Conservation (phyloP, 2,797 vertebrate species). For the Enteromius anoplus region DNA sequence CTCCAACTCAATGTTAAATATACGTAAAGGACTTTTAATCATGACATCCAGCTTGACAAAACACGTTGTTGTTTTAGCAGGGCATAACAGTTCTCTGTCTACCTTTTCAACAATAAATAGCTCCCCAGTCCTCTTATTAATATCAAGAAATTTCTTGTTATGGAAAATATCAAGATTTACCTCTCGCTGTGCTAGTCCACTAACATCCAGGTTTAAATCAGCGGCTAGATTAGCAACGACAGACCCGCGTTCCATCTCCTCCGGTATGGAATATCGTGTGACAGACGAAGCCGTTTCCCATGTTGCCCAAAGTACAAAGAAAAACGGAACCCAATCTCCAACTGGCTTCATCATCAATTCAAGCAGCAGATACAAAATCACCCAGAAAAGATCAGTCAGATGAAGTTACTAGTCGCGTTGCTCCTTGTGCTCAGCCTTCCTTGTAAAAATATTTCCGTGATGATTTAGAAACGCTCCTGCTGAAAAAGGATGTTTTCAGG, state of each 20-base stretch:
- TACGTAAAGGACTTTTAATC: no score
- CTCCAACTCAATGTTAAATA: no score
- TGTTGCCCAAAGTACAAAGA: conserved; percentile 69
- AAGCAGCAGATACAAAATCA: not conserved
- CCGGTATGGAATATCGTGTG: conserved; percentile 79
- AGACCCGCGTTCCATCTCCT: conserved; percentile 80
- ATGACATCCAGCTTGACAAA: conserved; percentile 49
- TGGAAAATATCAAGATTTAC: conserved; percentile 80
- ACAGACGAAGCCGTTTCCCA: conserved; percentile 73
- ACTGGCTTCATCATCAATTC: conserved; percentile 60
- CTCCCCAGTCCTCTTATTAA: conserved; percentile 79
- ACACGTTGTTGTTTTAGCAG: conserved; percentile 70
- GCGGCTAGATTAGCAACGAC: conserved; percentile 79
- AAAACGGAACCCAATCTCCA: conserved; percentile 34
- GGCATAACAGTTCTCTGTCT: conserved; percentile 85
- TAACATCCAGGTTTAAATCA: conserved; percentile 76
- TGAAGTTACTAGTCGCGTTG: not conserved
- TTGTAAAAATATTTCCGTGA: conserved; percentile 2
- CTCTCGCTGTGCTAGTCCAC: conserved; percentile 70
- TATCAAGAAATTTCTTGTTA: conserved; percentile 77
- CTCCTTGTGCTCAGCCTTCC: not conserved
- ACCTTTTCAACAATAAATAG: conserved; percentile 77
- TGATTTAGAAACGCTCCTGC: not conserved
- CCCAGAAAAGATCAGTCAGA: not conserved
- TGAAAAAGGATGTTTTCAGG: conserved; percentile 17